Percentiles rank a stretch among this genome's conserved stretches.
phyloP scores from a whole-genome alignment of 2,888 invertebrate genomes.

The Palloptera scutellata region DNA sequence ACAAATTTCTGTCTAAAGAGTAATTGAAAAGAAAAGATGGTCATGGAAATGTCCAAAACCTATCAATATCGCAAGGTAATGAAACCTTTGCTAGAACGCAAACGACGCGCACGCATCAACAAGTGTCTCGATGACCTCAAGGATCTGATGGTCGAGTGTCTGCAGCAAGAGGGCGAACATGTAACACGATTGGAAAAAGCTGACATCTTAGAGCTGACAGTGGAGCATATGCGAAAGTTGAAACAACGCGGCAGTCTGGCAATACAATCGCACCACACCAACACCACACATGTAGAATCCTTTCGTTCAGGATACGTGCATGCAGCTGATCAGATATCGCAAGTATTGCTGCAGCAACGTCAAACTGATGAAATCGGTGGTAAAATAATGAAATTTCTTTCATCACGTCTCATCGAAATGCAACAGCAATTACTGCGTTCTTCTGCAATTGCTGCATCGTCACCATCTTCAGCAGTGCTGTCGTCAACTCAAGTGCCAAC shows the following conservation, averaged over 20 bases:
- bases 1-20: conserved; percentile 36
- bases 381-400: conserved; percentile 88
- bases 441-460: conserved; percentile 29
- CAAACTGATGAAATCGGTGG: conserved; percentile 59
- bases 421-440: conserved; percentile 52
- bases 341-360: conserved; percentile 83
- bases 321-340: conserved; percentile 88
- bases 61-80: conserved; percentile 94
- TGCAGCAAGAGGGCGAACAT: conserved; percentile 83
- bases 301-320: conserved; percentile 90
- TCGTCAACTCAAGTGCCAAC: conserved; percentile 16
- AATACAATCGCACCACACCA: conserved; percentile 67
- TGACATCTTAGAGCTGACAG: conserved; percentile 85
- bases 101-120: conserved; percentile 87
- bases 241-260: conserved; percentile 80
- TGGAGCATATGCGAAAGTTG: conserved; percentile 82
- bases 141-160: conserved; percentile 79
- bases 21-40: conserved; percentile 52
- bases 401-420: conserved; percentile 76
- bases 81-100: conserved; percentile 91
- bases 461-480: conserved; percentile 1
- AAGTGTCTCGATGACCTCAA: conserved; percentile 89
- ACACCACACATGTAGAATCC: conserved; percentile 73
- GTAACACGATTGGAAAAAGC: conserved; percentile 88
- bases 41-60: conserved; percentile 78